Base-by-base conservation (phyloP, 1,140 invertebrate genomes). In the Euura lappo region DNA sequence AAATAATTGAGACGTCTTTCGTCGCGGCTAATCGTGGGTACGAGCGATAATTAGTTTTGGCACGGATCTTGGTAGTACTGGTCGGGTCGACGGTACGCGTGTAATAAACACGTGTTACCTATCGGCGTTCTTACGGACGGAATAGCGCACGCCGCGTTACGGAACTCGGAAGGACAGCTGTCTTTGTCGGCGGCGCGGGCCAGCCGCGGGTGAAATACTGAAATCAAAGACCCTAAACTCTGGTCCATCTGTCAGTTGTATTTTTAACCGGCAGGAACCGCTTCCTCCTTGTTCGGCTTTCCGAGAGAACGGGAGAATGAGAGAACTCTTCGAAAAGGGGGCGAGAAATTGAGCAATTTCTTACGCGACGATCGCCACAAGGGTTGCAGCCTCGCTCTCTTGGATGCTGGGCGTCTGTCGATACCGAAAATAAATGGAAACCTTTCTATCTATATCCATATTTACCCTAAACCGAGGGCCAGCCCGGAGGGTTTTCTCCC, bases 361-460 rank as follows among this genome's bases (percentile, higher is more conserved):
- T n/a, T 11, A 60, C 51, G 10, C 51, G 8, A 60, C 13, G 8
- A 60, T 60, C 51, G 51, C 51, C 51, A 60, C 13, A 60, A 60
- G 51, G 51, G 51, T 60, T 60, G 51, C 28, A 8, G 10, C 51
- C 51, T 60, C 51, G 51, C 3, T 8, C 6, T n/a, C 51, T 60
- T 60, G 51, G 51, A 60, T 60, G 51, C 51, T 60, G 10, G 8
- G 6, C 51, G 51, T 60, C 51, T 60, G 51, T 60, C 51, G 51
- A 60, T 60, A 60, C 51, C 51, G 51, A 60, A 60, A 60, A 60
- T 60, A 60, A 60, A 60, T 8, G 51, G 13, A 60, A 60, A 60
- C 51, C 51, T 3, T 60, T 60, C 51, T 60, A 60, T 60, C 51
- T 60, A 60, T 60, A 60, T 60, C 51, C 51, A n/a, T 60, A 60